A percentile compares a stretch with the other conserved stretches of the same genome.
Evolutionary conservation across 2,113 vertebrate genomes (phyloP).

Genomic region (Bos javanicus): DNA sequence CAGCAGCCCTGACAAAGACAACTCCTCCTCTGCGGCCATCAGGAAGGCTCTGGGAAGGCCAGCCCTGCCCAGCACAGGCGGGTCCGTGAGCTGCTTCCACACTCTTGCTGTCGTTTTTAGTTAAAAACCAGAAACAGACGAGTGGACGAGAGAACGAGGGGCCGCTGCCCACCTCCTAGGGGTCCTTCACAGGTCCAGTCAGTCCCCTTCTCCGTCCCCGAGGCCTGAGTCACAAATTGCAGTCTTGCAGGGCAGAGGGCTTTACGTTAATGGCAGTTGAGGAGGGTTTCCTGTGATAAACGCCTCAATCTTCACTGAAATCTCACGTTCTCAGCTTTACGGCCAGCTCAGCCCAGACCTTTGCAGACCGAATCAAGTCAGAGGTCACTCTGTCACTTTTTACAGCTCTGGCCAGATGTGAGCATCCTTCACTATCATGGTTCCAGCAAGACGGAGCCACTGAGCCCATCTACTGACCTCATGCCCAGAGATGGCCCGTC

Average conservation of each 20-base stretch:
- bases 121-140: neutral
- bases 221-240: neutral
- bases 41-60: neutral
- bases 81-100: fast-evolving
- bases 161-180: fast-evolving
- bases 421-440: neutral
- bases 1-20: neutral
- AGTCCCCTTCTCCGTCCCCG: neutral
- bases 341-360: neutral
- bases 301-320: neutral
- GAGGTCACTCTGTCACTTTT: neutral
- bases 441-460: neutral
- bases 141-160: neutral
- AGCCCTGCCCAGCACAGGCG: no score
- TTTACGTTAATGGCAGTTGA: neutral
- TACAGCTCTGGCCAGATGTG: neutral
- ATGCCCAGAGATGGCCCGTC: neutral
- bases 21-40: neutral
- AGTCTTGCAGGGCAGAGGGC: fast-evolving
- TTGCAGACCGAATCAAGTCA: neutral
- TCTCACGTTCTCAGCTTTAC: neutral
- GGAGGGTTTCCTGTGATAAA: neutral
- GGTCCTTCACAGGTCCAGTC: fast-evolving
- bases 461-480: neutral
- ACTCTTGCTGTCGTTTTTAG: no score